Evolutionary conservation across 2,797 vertebrate genomes (phyloP), one percentile per base, ranked within the genome.

Genomic region (Ataeniobius toweri): DNA sequence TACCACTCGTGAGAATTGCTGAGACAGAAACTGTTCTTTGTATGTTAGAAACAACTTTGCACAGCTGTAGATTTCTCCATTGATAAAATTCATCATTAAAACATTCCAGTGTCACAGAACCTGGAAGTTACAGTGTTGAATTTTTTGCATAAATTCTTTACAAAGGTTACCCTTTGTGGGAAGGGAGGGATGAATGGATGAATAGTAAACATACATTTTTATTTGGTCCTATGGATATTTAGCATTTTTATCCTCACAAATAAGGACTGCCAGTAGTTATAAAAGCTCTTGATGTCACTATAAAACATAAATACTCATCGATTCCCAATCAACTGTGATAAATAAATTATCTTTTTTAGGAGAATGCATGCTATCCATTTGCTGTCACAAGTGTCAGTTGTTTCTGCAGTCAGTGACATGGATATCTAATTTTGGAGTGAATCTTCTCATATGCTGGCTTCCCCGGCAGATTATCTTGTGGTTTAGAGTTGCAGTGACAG

Each of bases 401-500:
- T 73, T 56, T 26, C 39, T 7, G 56, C 53, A 50, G 6, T 83
- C 71, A 74, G 3, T 85, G 72, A 71, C 59, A 82, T 77, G 63
- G 76, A 76, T 53, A 16, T 84, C 75, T 86, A 79, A 72, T 81
- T 85, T 84, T 84, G 89, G 80, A 86, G 39, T 18, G 20, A 67
- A 63, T 68, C 68, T 83, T 69, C 24, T 87, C 80, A 58, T 84
- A 68, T 70, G 77, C 71, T 84, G 83, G 86, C 84, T 82, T 44
- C 71, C 50, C 41, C 71, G 76, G 84, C 83, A 86, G 80, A 83
- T 89, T 79, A 85, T 89, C 88, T 86, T 50, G 81, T 85, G 90
- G 80, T 89, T 85, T 80, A 36, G 87, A 80, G 75, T 76, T 85
- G 71, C 51, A 73, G 85, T 86, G 91, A 86, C 92, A 91, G 93